Conservation (phyloP, 2,888 invertebrate genomes). For the Leptinotarsa haldemani region DNA sequence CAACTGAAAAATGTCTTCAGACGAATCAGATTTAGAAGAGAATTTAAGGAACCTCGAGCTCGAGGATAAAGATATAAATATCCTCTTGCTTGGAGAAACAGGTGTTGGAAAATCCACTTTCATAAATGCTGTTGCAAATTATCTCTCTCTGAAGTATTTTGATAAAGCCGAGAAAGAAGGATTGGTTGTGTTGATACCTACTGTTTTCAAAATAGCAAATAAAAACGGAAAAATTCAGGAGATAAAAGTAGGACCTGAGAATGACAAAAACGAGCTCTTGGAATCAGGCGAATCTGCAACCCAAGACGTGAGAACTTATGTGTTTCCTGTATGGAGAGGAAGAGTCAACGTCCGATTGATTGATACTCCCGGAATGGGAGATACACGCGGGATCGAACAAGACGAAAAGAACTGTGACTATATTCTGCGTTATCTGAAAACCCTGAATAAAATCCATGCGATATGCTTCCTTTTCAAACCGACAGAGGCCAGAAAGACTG, state of each 20-base stretch:
- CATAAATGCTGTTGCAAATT: conserved; percentile 60
- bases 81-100: conserved; percentile 60
- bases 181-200: conserved; percentile 54
- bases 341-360: conserved; percentile 55
- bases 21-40: conserved; percentile 26
- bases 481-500: conserved; percentile 54
- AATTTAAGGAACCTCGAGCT: conserved; percentile 26
- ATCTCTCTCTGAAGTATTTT: conserved; percentile 52
- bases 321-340: conserved; percentile 45
- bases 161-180: conserved; percentile 48
- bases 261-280: conserved; percentile 52
- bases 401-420: conserved; percentile 52
- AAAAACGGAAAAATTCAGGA: conserved; percentile 47
- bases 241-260: conserved; percentile 48
- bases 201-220: conserved; percentile 52
- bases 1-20: conserved; percentile 17
- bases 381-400: conserved; percentile 54
- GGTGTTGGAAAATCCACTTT: conserved; percentile 63
- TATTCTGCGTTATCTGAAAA: conserved; percentile 55
- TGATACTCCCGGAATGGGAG: conserved; percentile 61
- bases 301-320: conserved; percentile 52
- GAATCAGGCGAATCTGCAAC: conserved; percentile 49
- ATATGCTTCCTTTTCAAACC: conserved; percentile 58
- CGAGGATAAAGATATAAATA: conserved; percentile 51
- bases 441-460: conserved; percentile 56